These are phyloP conservation scores for Gari tellinella DNA, from an alignment of 2,888 invertebrate species.

Conservation along the genomic window DNA sequence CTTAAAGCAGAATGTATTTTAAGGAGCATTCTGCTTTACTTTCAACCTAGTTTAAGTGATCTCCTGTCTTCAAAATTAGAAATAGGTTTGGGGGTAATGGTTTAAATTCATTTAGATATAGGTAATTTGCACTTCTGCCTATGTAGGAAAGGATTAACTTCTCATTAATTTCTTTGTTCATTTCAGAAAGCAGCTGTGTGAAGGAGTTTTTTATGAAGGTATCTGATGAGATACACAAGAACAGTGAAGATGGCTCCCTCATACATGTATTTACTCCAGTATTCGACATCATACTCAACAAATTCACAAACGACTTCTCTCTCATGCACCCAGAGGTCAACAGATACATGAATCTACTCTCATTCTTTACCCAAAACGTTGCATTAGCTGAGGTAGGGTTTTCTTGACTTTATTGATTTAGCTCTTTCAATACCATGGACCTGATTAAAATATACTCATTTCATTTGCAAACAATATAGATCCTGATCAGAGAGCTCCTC, in stretches of 20 bases:
- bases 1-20: too few relatives aligned
- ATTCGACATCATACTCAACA: conserved; percentile 61
- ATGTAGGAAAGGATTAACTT: too few relatives aligned
- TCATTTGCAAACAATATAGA: too few relatives aligned
- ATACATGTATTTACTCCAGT: conserved; percentile 68
- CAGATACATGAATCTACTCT: conserved; percentile 66
- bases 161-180: too few relatives aligned
- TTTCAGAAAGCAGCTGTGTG: conserved; percentile 45
- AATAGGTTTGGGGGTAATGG: too few relatives aligned
- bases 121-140: too few relatives aligned
- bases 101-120: too few relatives aligned
- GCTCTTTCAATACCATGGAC: not conserved
- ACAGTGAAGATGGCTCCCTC: conserved; percentile 73
- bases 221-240: conserved; percentile 68
- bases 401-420: not conserved
- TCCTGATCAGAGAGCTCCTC: too few relatives aligned
- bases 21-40: too few relatives aligned
- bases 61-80: too few relatives aligned
- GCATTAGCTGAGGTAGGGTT: conserved; percentile 76
- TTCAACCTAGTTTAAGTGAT: too few relatives aligned
- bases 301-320: conserved; percentile 56
- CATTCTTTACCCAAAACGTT: conserved; percentile 75
- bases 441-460: too few relatives aligned
- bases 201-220: conserved; percentile 71
- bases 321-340: conserved; percentile 69